These are phyloP conservation scores for Albula goreensis DNA, from an alignment of 2,113 vertebrate species.

Conservation along the genomic window DNA sequence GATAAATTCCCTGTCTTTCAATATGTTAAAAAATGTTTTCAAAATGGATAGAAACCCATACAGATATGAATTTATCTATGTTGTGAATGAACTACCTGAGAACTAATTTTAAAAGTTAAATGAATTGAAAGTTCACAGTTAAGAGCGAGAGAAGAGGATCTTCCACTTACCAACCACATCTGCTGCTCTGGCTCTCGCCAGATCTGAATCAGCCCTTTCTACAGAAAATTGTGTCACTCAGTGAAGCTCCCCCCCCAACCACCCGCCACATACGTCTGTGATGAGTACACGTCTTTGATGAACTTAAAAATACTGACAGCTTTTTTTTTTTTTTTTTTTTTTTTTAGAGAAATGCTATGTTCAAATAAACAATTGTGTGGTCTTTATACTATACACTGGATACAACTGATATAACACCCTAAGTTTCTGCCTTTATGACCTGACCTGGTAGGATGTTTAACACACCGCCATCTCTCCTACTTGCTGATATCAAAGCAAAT, in stretches of 20 bases:
- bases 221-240: conserved; percentile 70
- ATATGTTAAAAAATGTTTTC: background rate
- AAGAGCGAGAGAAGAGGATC: conserved; percentile 16
- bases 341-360: too few species aligned
- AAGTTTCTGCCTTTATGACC: too few species aligned
- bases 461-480: background rate
- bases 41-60: background rate
- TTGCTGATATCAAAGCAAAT: too few species aligned
- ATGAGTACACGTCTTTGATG: too few species aligned
- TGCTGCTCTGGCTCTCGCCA: conserved; percentile 40
- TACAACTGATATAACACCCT: too few species aligned
- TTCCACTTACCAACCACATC: conserved; percentile 60
- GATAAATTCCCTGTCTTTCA: background rate
- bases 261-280: too few species aligned
- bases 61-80: too few species aligned
- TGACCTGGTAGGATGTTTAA: too few species aligned
- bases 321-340: too few species aligned
- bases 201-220: conserved; percentile 53
- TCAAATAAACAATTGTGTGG: too few species aligned
- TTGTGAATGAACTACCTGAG: background rate
- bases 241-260: conserved; percentile 1
- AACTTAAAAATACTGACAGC: too few species aligned
- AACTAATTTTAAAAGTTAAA: background rate
- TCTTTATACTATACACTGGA: too few species aligned
- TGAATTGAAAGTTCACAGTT: background rate